A percentile compares a stretch with the other conserved stretches of the same genome.
These are phyloP conservation scores for Trididemnum miniatum DNA, from an alignment of 23 tunicate species.

Conservation along the genomic window DNA sequence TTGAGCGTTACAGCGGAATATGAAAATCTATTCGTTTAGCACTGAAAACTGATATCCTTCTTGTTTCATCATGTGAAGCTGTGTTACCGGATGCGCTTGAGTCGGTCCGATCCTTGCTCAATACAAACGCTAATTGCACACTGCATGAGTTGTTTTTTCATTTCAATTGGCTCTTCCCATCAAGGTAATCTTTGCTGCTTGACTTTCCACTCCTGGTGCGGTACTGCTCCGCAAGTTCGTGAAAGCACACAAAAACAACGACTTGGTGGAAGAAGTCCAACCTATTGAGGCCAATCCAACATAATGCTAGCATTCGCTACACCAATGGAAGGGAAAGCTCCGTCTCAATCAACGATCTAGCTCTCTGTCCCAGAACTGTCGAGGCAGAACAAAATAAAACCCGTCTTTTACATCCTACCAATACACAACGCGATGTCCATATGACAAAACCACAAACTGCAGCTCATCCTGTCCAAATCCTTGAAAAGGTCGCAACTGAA, in stretches of 20 bases:
- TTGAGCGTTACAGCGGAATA: background rate
- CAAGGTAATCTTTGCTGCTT: background rate
- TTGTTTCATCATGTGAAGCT: constrained; percentile 20
- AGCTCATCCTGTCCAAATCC: background rate
- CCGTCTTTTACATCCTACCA: too few relatives aligned
- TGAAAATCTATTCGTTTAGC: constrained; percentile 19
- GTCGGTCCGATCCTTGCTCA: constrained; percentile 12
- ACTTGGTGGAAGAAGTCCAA: constrained; percentile 22
- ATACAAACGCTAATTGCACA: constrained; percentile 25
- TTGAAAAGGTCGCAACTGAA: background rate
- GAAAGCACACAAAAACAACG: constrained; percentile 5
- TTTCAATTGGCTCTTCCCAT: background rate
- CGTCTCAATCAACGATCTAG: constrained; percentile 8
- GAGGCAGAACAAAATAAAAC: background rate
- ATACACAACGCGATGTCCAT: too few relatives aligned
- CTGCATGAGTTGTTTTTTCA: constrained; percentile 29
- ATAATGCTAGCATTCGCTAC: constrained; percentile 14
- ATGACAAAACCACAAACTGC: background rate
- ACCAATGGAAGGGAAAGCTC: constrained; percentile 19
- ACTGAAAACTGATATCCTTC: background rate
- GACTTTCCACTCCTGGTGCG: constrained; percentile 14
- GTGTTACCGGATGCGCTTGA: constrained; percentile 30
- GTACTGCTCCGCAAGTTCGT: constrained; percentile 27
- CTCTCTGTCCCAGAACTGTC: constrained; percentile 12
- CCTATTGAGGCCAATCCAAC: constrained; percentile 19